Base-by-base conservation (phyloP, 1,140 invertebrate species). In the Nautilus pompilius region DNA sequence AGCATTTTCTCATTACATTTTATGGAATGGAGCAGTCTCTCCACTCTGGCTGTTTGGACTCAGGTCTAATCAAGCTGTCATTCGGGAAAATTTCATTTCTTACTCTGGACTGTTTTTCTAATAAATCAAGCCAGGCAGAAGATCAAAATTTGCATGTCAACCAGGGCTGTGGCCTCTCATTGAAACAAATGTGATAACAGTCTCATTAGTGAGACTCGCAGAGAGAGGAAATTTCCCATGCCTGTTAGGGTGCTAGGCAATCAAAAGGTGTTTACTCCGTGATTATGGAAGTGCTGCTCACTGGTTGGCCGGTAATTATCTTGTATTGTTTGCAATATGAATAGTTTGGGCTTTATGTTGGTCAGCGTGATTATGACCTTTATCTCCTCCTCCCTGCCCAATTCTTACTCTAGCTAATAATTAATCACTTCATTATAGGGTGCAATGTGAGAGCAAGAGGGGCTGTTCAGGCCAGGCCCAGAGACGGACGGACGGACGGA, bases 381-480 rank as follows among this genome's bases (percentile, higher is more conserved):
- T 64, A 64, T 64, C 62, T 53, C 32, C 28, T 46, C 26, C 33
- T 49, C 30, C n/a, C n/a, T 32, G 33, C 29, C 34, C n/a, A n/a
- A n/a, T 45, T 51, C 57, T 59, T 64, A 54, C 30, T 58, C 45
- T 33, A 49, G 30, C n/a, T n/a, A 26, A 41, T 58, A 64, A 64
- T 64, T 64, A 64, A 64, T 64, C 62, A 59, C 60, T 64, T 64
- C 57, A 64, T 64, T 59, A 64, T 48, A 30, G 28, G 33, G 30
- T 6, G 33, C 33, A n/a, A n/a, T n/a, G n/a, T n/a, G n/a, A n/a
- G n/a, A n/a, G n/a, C n/a, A n/a, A n/a, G n/a, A n/a, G n/a, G n/a
- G n/a, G n/a, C n/a, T n/a, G n/a, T n/a, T n/a, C n/a, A n/a, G n/a
- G n/a, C n/a, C n/a, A n/a, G n/a, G n/a, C n/a, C n/a, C n/a, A n/a